Base-by-base conservation (phyloP, 2,797 vertebrate genomes). In the Nyctibius grandis region DNA sequence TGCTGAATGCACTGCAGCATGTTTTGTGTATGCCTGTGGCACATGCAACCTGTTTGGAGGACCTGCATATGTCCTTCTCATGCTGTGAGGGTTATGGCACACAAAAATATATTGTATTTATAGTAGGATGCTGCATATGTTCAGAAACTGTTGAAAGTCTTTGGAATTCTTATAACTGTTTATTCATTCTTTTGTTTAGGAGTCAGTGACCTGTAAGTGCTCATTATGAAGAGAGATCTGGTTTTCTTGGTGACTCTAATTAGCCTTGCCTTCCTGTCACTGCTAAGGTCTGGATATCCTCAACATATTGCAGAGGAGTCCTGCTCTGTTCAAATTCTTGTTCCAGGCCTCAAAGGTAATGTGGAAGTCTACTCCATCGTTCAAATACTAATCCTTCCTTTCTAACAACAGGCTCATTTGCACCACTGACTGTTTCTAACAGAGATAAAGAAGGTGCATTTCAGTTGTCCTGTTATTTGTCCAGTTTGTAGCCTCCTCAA, bases 281-380 rank as follows among this genome's bases (percentile, higher is more conserved):
- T 98, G 88, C 97, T 98, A 70, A 97, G 97, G 79, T 97, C 98
- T 88, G 98, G 97, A 56, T 84, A 96, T 95, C 97, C 98, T 97
- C 99, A 99, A 97, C 98, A 98, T 63, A 97, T 98, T 65, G 82
- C 98, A 85, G 99, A 99, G 7, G 99, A 99, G 28, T 97, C 99
- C 86, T 99, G 99, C 97, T 99, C 99, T 20, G 98, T 99, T 96
- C 99, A 99, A 96, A 99, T 99, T 94, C 99, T 99, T 33, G 99
- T 99, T 85, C 99, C 99, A 4, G 99, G 99, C 97, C 99, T 99
- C 87, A 99, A 99, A 99, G 99, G 99, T 98, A 98, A 95, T 45
- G 81, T 92, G 74, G 63, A 85, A 73, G 5, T 77, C 74, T 73
- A 23, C 61, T 83, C 54, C 45, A 60, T 85, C 82, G 44, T 93